Evolutionary conservation across 1,140 invertebrate genomes (phyloP), one percentile per base, ranked within the genome.

Genomic region (Drosophila insularis): DNA sequence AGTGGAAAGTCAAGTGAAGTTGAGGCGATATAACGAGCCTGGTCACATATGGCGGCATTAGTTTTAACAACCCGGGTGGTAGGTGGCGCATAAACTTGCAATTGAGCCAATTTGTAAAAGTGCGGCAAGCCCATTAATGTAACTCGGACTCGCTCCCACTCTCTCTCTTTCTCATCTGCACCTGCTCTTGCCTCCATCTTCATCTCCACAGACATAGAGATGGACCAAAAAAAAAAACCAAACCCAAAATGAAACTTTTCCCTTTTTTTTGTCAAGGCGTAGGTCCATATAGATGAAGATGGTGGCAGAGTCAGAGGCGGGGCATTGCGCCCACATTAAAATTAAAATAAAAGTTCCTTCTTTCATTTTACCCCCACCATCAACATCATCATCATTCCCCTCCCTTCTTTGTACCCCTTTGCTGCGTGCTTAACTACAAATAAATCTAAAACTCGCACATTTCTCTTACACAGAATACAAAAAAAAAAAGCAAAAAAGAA

Each of bases 31-130:
- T 89, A 89, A 84, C 80, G 84, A 87, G 84, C 74, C 72, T 73
- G 80, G 84, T 69, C 82, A 89, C 84, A 87, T 89, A 89, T 89
- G 85, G 80, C 68, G 80, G 76, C 74, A 89, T 82, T 89, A 89
- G 77, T 82, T 82, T 78, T 74, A 50, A 50, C 37, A 39, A 35
- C 14, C 35, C 7, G 10, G 39, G 39, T 1, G 13, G 35, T 68
- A 68, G 63, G 67, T 80, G 70, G 67, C 77, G 65, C 80, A 89
- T 89, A 89, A 89, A 89, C 73, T 89, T 89, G 84, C 84, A 89
- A 89, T 89, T 89, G 84, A 89, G 84, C 84, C 84, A 89, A 89
- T 89, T 89, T 89, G 84, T 89, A 89, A 89, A 78, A 86, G 82
- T 86, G 82, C 82, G 82, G 82, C 82, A 73, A 87, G 79, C 82